Percentiles rank a stretch among this genome's conserved stretches.
phyloP scores from a whole-genome alignment of 2,797 vertebrate genomes.

The Micromesistius poutassou region DNA sequence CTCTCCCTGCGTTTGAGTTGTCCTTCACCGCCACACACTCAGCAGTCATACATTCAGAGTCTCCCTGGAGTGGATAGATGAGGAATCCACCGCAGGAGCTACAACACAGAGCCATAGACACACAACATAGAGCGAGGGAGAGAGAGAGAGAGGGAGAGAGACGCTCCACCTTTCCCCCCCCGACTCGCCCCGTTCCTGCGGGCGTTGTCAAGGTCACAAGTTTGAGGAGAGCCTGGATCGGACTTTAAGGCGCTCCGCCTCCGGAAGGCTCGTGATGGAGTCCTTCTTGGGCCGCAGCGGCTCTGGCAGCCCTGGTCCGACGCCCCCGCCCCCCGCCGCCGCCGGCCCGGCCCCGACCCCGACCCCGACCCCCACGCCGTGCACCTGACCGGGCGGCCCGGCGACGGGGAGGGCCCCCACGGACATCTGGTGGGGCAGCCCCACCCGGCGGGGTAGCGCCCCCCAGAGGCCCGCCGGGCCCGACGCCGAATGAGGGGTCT shows the following conservation, averaged over 20 bases:
- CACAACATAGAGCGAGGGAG: background rate
- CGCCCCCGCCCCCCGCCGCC: slow-evolving; percentile 40
- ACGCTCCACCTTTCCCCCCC: slow-evolving; percentile 9
- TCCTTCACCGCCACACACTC: slow-evolving; percentile 39
- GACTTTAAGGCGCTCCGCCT: slow-evolving; percentile 78
- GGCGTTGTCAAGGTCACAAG: slow-evolving; percentile 82
- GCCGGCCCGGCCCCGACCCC: slow-evolving; percentile 49
- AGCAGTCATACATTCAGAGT: slow-evolving; percentile 72
- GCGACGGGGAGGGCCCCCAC: slow-evolving; percentile 69
- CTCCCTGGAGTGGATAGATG: slow-evolving; percentile 41
- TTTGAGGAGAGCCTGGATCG: slow-evolving; percentile 94
- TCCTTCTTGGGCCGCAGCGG: slow-evolving; percentile 76
- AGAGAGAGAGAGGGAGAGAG: background rate
- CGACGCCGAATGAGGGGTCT: background rate
- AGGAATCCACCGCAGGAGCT: slow-evolving; percentile 27
- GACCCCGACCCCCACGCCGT: slow-evolving; percentile 37
- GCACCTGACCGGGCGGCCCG: slow-evolving; percentile 57
- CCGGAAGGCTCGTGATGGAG: slow-evolving; percentile 79
- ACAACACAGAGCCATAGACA: background rate
- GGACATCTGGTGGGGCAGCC: slow-evolving; percentile 76
- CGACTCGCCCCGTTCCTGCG: background rate
- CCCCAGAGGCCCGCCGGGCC: slow-evolving; percentile 54
- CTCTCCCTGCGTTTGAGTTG: slow-evolving; percentile 25
- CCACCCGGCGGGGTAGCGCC: slow-evolving; percentile 58
- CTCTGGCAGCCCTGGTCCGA: slow-evolving; percentile 64